phyloP scores from a whole-genome alignment of 2,888 invertebrate genomes.

The Dryobota labecula region DNA sequence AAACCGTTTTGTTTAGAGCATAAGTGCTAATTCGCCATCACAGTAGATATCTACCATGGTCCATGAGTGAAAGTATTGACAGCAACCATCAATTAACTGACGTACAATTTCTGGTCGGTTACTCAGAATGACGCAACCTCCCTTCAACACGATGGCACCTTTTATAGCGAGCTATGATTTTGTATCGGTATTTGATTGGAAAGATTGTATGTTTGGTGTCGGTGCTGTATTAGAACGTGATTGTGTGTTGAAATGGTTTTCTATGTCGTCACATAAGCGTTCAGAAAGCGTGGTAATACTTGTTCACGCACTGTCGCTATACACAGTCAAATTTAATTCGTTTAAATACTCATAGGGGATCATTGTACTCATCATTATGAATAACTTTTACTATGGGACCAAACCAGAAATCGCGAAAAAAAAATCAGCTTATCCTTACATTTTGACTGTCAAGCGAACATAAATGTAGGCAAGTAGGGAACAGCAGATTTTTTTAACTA shows the following conservation, averaged over 20 bases:
- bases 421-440: too few species aligned
- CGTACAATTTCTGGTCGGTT: conserved; percentile 52
- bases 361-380: too few species aligned
- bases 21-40: conserved; percentile 47
- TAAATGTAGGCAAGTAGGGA: too few species aligned
- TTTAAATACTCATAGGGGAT: too few species aligned
- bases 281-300: conserved; percentile 27
- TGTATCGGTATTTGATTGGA: conserved; percentile 54
- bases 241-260: conserved; percentile 36
- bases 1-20: conserved; percentile 61
- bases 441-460: too few species aligned
- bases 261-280: conserved; percentile 13
- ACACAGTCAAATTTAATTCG: too few species aligned
- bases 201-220: conserved; percentile 49
- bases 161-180: conserved; percentile 49
- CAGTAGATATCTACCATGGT: neutral
- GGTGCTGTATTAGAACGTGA: conserved; percentile 13
- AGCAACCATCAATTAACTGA: conserved; percentile 58
- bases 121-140: conserved; percentile 64
- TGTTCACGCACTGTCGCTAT: neutral
- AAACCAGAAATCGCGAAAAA: too few species aligned
- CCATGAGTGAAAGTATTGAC: conserved; percentile 68
- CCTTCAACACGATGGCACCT: conserved; percentile 58
- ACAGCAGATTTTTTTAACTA: too few species aligned
- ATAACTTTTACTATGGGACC: too few species aligned